A percentile compares a stretch with the other conserved stretches of the same genome.
These are phyloP conservation scores for Athetis lepigone DNA, from an alignment of 2,888 invertebrate genomes.

Conservation along the genomic window DNA sequence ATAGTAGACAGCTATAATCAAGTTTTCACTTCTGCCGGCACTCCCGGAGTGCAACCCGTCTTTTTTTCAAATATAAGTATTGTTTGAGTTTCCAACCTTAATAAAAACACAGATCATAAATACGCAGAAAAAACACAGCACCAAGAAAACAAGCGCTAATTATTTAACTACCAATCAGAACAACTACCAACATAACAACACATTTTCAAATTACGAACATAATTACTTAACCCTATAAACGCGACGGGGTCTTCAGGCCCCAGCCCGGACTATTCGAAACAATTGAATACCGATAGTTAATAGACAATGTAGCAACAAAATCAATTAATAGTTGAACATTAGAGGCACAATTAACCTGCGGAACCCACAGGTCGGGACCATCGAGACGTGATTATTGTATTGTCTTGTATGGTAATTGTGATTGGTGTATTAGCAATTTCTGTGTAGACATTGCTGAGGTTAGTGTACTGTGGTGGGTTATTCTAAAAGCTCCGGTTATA, in stretches of 20 bases:
- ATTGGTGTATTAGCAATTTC: constrained; percentile 59
- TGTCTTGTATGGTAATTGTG: constrained; percentile 64
- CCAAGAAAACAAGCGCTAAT: constrained; percentile 24
- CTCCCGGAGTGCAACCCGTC: no score
- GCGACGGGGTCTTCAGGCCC: constrained; percentile 35
- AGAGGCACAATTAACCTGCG: constrained; percentile 67
- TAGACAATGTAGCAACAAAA: constrained; percentile 72
- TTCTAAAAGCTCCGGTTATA: no score
- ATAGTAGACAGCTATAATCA: no score
- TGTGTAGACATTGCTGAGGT: constrained; percentile 39
- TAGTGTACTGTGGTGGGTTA: constrained; percentile 30
- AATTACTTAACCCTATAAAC: constrained; percentile 47
- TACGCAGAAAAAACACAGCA: neutral
- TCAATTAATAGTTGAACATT: constrained; percentile 84
- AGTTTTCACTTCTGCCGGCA: no score
- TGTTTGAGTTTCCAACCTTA: no score
- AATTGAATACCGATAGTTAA: constrained; percentile 62
- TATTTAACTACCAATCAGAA: constrained; percentile 33
- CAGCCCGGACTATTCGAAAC: constrained; percentile 44
- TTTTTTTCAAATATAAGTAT: no score
- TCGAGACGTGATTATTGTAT: constrained; percentile 62
- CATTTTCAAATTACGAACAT: constrained; percentile 47
- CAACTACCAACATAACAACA: constrained; percentile 37
- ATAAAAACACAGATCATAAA: neutral
- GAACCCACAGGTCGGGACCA: constrained; percentile 58